Conservation (phyloP, 2,113 vertebrate species). For the Epinephelus cyanopodus region DNA sequence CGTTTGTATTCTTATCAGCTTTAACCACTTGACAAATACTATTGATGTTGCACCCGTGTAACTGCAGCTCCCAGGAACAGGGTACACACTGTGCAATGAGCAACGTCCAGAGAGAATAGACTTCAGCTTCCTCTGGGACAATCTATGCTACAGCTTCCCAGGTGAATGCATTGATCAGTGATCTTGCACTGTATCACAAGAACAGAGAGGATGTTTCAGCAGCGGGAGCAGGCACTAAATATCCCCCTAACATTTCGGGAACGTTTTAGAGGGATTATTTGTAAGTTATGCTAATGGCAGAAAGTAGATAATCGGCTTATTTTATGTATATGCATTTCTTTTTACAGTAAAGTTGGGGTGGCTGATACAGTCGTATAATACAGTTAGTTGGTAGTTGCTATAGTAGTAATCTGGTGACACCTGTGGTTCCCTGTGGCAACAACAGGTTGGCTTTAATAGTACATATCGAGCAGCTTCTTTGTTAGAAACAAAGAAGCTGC, state of each 20-base stretch:
- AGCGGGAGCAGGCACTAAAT: background rate
- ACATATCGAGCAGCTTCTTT: background rate
- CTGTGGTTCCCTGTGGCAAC: background rate
- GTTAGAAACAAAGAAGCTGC: background rate
- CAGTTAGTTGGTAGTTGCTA: too few species aligned
- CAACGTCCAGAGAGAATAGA: constrained; percentile 41
- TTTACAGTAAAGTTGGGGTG: background rate
- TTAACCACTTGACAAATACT: constrained; percentile 73
- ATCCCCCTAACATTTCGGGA: background rate
- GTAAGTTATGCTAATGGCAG: background rate
- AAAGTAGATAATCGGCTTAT: constrained; percentile 11
- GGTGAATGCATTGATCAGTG: constrained; percentile 43
- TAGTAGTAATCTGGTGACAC: constrained; percentile 1
- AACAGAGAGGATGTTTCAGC: constrained; percentile 28
- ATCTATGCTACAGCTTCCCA: constrained; percentile 26
- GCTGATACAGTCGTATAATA: background rate
- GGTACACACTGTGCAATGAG: constrained; percentile 19
- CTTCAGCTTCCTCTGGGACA: constrained; percentile 46
- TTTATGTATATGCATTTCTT: constrained; percentile 3
- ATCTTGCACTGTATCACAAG: constrained; percentile 10
- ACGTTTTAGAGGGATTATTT: constrained; percentile 24
- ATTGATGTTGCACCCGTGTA: constrained; percentile 69
- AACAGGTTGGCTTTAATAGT: background rate
- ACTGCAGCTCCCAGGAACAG: constrained; percentile 49
- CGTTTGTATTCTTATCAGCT: constrained; percentile 76